Evolutionary conservation across 2,888 invertebrate species (phyloP).

Genomic region (Anorthoa munda): DNA sequence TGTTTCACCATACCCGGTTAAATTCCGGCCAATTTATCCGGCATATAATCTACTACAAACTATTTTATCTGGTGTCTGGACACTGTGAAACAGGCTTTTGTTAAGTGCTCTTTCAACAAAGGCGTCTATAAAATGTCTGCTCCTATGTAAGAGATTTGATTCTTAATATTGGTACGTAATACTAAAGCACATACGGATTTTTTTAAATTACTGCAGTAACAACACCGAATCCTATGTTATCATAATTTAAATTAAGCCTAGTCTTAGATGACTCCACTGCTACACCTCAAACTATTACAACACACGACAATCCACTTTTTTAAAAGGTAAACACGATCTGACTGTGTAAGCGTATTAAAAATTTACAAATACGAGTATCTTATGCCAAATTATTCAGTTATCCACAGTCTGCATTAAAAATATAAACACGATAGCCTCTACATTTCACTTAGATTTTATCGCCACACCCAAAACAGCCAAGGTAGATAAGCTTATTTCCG

Average conservation of each 20-base stretch:
- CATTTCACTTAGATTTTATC: not conserved
- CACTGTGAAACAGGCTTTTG: not conserved
- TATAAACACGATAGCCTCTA: not conserved
- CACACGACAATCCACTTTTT: constrained; percentile 30
- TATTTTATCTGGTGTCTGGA: not conserved
- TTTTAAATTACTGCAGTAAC: not conserved
- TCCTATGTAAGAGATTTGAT: not conserved
- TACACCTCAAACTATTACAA: constrained; percentile 31
- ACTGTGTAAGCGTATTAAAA: not conserved
- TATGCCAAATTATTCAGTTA: not conserved
- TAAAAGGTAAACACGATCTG: not conserved
- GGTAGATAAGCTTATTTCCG: constrained; percentile 5
- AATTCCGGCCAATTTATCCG: not conserved
- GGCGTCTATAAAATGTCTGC: not conserved
- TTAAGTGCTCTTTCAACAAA: not conserved
- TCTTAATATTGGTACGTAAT: constrained; percentile 13
- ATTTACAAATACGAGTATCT: not conserved
- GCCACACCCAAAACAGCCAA: not conserved
- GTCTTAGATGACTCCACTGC: constrained; percentile 62
- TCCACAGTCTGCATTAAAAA: not conserved
- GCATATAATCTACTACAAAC: not conserved
- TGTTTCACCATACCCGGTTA: not conserved
- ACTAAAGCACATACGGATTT: not conserved
- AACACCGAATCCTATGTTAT: not conserved
- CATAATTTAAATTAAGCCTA: constrained; percentile 37